Evolutionary conservation across 1,140 invertebrate genomes (phyloP).

Genomic region (Drosophila ohnishii): DNA sequence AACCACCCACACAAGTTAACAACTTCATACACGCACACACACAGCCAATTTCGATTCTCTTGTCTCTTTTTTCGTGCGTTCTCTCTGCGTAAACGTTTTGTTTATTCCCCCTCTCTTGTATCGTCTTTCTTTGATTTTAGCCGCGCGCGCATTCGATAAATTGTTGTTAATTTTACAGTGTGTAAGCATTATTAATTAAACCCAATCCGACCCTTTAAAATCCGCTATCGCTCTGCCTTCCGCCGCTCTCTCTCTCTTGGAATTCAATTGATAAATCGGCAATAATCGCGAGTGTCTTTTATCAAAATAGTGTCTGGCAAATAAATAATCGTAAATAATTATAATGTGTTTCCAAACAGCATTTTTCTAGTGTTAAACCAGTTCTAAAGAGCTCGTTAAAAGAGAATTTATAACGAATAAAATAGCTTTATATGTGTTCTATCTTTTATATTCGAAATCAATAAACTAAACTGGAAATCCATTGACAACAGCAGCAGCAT

Average conservation of each 20-base stretch:
- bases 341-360: slow-evolving; percentile 29
- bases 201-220: slow-evolving; percentile 5
- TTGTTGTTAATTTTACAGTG: slow-evolving; percentile 70
- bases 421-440: slow-evolving; percentile 20
- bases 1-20: slow-evolving; percentile 14
- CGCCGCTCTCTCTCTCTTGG: slow-evolving; percentile 16
- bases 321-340: slow-evolving; percentile 28
- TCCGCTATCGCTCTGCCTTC: slow-evolving; percentile 4
- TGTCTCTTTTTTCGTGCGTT: slow-evolving; percentile 49
- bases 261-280: slow-evolving; percentile 38
- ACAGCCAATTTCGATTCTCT: slow-evolving; percentile 50
- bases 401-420: slow-evolving; percentile 9
- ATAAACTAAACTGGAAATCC: slow-evolving; percentile 58
- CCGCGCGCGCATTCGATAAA: slow-evolving; percentile 70
- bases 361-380: slow-evolving; percentile 42
- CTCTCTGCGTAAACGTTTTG: slow-evolving; percentile 43
- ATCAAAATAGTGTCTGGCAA: slow-evolving; percentile 19
- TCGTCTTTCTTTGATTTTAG: slow-evolving; percentile 68
- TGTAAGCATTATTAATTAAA: slow-evolving; percentile 48
- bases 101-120: slow-evolving; percentile 31
- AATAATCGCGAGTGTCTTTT: slow-evolving; percentile 18
- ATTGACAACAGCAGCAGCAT: slow-evolving; percentile 30
- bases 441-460: slow-evolving; percentile 23
- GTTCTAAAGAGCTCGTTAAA: slow-evolving; percentile 29
- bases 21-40: slow-evolving; percentile 12